Evolutionary conservation across 2,888 invertebrate genomes (phyloP).

Genomic region (Heliconius ismenius): DNA sequence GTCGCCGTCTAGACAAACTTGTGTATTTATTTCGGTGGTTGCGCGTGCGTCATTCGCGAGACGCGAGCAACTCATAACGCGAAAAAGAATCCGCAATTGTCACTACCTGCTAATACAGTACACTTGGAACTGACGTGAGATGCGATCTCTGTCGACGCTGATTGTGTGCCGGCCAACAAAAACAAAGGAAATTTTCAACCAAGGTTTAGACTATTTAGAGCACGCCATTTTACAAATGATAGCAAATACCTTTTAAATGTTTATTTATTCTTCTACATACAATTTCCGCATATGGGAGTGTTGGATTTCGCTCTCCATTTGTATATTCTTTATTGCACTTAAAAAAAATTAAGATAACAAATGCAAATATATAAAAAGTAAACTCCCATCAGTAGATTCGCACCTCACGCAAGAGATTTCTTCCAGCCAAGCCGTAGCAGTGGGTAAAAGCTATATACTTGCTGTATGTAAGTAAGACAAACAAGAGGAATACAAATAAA

Average conservation of each 20-base stretch:
- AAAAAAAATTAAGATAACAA: too few species aligned
- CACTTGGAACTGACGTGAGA: slow-evolving; percentile 29
- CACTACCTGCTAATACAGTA: slow-evolving; percentile 34
- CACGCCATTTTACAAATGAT: background rate
- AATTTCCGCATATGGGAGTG: background rate
- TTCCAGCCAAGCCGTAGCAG: too few species aligned
- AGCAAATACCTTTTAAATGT: background rate
- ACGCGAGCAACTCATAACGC: slow-evolving; percentile 63
- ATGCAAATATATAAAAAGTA: too few species aligned
- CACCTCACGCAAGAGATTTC: too few species aligned
- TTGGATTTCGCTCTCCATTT: background rate
- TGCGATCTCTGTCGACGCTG: slow-evolving; percentile 22
- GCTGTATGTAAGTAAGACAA: too few species aligned
- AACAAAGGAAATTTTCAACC: slow-evolving; percentile 36
- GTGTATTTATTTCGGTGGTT: slow-evolving; percentile 63
- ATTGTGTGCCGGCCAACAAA: slow-evolving; percentile 35
- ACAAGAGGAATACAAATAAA: too few species aligned
- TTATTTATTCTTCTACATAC: too few species aligned
- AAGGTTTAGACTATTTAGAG: slow-evolving; percentile 2
- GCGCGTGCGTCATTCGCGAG: slow-evolving; percentile 66
- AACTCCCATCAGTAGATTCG: too few species aligned
- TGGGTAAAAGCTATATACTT: too few species aligned
- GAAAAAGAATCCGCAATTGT: slow-evolving; percentile 56
- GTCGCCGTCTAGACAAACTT: slow-evolving; percentile 54
- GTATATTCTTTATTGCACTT: too few species aligned